phyloP scores from a whole-genome alignment of 37 sponge, comb jelly and placozoan genomes.

The Aplysina aerophoba region DNA sequence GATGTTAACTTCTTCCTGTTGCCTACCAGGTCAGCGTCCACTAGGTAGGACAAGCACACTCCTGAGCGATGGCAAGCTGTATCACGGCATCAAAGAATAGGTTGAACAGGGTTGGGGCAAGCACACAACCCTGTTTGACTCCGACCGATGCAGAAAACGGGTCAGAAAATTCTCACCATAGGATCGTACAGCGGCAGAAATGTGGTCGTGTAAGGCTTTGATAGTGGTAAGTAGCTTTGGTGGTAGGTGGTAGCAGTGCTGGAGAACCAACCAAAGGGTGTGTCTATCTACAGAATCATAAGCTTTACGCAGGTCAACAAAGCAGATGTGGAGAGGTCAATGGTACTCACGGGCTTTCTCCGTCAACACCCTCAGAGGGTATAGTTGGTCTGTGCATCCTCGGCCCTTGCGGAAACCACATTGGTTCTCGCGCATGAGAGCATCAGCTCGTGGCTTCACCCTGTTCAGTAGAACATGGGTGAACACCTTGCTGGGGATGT shows the following conservation, averaged over 20 bases:
- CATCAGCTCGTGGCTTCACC: constrained; percentile 8
- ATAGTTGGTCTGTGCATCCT: constrained; percentile 19
- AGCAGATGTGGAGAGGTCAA: not conserved
- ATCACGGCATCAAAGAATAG: constrained; percentile 8
- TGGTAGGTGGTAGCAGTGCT: constrained; percentile 10
- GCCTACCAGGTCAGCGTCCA: constrained; percentile 15
- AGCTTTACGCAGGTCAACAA: constrained; percentile 28
- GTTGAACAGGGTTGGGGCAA: constrained; percentile 21
- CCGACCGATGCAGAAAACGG: not conserved
- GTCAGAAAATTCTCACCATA: not conserved
- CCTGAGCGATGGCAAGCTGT: constrained; percentile 8
- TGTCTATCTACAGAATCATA: not conserved
- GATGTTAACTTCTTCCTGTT: constrained; percentile 2
- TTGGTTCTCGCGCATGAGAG: constrained; percentile 28
- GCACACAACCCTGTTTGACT: constrained; percentile 18
- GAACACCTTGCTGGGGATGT: too few species aligned
- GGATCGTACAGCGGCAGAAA: not conserved
- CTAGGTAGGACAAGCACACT: constrained; percentile 1
- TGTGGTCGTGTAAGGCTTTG: not conserved
- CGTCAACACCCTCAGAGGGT: not conserved
- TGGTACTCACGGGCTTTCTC: not conserved
- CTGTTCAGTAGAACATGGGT: constrained; percentile 21
- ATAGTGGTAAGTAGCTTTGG: not conserved
- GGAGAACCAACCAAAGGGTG: not conserved
- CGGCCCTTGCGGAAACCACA: constrained; percentile 19